A percentile compares a stretch with the other conserved stretches of the same genome.
These are phyloP conservation scores for Fukomys damarensis DNA, from an alignment of 2,113 vertebrate genomes.

Conservation along the genomic window DNA sequence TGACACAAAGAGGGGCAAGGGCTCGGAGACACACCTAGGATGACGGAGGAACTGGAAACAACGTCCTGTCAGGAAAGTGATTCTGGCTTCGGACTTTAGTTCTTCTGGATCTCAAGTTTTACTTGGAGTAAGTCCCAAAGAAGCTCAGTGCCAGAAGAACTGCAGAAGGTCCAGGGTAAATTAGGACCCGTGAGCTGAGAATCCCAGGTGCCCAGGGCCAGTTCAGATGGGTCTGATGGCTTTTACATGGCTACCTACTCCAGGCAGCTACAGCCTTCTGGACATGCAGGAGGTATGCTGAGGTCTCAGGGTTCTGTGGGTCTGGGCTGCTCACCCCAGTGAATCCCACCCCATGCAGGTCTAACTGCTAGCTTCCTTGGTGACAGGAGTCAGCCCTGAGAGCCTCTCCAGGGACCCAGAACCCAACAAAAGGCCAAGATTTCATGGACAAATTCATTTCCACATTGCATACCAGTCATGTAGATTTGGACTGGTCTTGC, in stretches of 20 bases:
- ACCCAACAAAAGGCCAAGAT: not conserved
- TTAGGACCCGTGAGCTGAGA: not conserved
- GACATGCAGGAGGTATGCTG: not conserved
- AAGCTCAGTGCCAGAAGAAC: not conserved
- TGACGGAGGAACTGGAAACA: rapidly evolving
- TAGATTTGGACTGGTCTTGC: not conserved
- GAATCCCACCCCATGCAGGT: not conserved
- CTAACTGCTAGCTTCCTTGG: not conserved
- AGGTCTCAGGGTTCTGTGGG: no score
- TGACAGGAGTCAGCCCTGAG: not conserved
- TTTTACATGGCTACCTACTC: rapidly evolving
- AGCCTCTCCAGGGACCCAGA: not conserved
- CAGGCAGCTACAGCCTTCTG: not conserved
- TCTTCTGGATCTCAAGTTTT: not conserved
- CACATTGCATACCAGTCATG: rapidly evolving
- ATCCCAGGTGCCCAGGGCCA: not conserved
- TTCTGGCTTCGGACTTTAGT: not conserved
- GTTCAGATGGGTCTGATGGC: not conserved
- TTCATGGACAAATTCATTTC: not conserved
- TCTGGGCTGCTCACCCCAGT: not conserved
- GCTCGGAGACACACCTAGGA: not conserved
- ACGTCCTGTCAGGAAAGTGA: not conserved
- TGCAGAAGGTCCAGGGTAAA: not conserved
- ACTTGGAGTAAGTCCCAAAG: not conserved
- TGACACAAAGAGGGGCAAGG: not conserved